These are phyloP conservation scores for Apodemia hepburni DNA, from an alignment of 2,888 invertebrate species.

Conservation along the genomic window DNA sequence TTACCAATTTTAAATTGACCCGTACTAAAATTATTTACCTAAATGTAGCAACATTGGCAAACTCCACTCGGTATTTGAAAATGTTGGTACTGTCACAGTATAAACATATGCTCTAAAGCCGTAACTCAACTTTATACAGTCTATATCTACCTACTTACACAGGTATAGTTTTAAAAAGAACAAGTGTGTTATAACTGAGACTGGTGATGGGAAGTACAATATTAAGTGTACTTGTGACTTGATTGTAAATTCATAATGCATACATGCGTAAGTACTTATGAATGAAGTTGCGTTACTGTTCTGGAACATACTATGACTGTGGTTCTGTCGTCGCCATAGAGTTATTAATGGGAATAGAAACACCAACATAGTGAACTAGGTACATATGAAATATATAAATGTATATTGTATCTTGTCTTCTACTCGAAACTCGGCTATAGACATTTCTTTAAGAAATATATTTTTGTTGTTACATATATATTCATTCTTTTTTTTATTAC, in stretches of 20 bases:
- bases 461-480: constrained; percentile 71
- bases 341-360: constrained; percentile 70
- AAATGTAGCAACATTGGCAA: constrained; percentile 58
- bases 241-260: background rate
- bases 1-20: constrained; percentile 58
- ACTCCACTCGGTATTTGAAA: constrained; percentile 46
- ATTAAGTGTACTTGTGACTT: background rate
- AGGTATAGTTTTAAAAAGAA: background rate
- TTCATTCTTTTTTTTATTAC: constrained; percentile 57
- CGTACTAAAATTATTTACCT: constrained; percentile 53
- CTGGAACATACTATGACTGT: background rate
- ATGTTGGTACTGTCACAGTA: constrained; percentile 42
- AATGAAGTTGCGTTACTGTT: background rate
- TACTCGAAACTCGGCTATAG: constrained; percentile 47
- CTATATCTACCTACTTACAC: background rate
- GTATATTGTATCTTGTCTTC: constrained; percentile 47
- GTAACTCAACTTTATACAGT: background rate
- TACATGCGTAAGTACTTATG: background rate
- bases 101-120: background rate
- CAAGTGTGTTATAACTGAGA: background rate
- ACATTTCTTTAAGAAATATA: constrained; percentile 58
- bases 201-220: background rate
- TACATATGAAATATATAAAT: constrained; percentile 61
- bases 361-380: constrained; percentile 75
- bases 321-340: constrained; percentile 57